These are phyloP conservation scores for Disparrhopalites patrizii DNA, from an alignment of 2,888 invertebrate species.

Conservation along the genomic window DNA sequence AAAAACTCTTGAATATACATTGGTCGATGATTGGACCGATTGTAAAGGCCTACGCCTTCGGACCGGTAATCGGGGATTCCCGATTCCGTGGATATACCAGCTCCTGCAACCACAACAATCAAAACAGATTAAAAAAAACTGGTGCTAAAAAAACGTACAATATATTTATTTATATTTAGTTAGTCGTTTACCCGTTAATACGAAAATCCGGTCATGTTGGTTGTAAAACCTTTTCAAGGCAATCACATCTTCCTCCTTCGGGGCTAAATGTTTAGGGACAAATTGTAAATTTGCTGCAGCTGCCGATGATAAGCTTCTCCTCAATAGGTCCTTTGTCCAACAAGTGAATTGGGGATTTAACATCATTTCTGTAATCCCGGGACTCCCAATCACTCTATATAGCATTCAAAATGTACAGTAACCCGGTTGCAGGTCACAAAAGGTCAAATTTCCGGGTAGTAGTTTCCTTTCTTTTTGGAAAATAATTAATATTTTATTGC, in stretches of 20 bases:
- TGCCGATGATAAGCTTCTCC: not conserved
- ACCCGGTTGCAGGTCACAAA: too few species aligned
- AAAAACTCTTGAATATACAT: conserved; percentile 82
- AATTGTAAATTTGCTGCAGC: conserved; percentile 50
- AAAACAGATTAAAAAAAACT: too few species aligned
- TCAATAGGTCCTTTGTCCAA: too few species aligned
- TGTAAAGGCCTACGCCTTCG: conserved; percentile 85
- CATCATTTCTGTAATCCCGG: too few species aligned
- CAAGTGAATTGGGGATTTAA: too few species aligned
- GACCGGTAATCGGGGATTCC: conserved; percentile 95
- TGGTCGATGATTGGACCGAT: conserved; percentile 76
- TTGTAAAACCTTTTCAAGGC: conserved; percentile 61
- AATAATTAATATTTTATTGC: not conserved
- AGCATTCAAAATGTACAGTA: too few species aligned
- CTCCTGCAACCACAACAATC: conserved; percentile 69
- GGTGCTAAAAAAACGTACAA: too few species aligned
- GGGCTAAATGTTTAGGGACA: conserved; percentile 72
- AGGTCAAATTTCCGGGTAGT: not conserved
- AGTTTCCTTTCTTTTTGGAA: not conserved
- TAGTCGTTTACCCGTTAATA: conserved; percentile 40
- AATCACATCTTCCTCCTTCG: conserved; percentile 59
- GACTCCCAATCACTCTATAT: too few species aligned
- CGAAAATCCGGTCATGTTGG: conserved; percentile 56
- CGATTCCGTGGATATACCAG: conserved; percentile 95
- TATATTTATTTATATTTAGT: too few species aligned